Evolutionary conservation across 2,113 vertebrate genomes (phyloP).

Genomic region (Trogon surrucura): DNA sequence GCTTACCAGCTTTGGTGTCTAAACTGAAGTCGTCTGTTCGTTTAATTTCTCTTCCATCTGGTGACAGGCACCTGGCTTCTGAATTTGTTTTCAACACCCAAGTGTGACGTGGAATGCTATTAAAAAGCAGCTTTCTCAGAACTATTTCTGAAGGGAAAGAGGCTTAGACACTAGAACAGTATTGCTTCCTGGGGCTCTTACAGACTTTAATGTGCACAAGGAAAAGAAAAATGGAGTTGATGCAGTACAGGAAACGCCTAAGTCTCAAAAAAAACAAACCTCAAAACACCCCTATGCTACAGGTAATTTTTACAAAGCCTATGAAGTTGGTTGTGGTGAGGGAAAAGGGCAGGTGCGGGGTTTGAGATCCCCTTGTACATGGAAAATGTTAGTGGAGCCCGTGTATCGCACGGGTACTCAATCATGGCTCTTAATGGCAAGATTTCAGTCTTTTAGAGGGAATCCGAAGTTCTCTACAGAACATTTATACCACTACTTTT

Average conservation of each 20-base stretch:
- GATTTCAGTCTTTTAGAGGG: not conserved
- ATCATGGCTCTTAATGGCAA: not conserved
- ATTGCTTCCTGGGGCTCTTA: constrained; percentile 1
- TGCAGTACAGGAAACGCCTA: not conserved
- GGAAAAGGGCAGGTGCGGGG: too few relatives aligned
- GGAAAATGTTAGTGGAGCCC: not conserved
- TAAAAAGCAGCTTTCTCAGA: constrained; percentile 1
- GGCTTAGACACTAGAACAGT: not conserved
- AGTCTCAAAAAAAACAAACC: not conserved
- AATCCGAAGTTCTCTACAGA: not conserved
- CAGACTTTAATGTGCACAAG: not conserved
- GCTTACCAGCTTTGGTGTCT: not conserved
- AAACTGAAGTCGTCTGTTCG: not conserved
- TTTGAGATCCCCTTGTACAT: not conserved
- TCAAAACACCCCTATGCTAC: not conserved
- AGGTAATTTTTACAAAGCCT: constrained; percentile 26
- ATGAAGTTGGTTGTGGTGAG: not conserved
- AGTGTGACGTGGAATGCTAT: not conserved
- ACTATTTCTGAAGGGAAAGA: constrained; percentile 14
- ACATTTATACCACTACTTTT: not conserved
- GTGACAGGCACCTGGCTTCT: constrained; percentile 30
- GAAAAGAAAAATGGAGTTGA: not conserved
- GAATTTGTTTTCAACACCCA: constrained; percentile 1
- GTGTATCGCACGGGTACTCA: not conserved
- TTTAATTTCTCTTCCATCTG: constrained; percentile 21